Evolutionary conservation across 2,888 invertebrate species (phyloP), one percentile per base, ranked within the genome.

Genomic region (Sisyra terminalis): DNA sequence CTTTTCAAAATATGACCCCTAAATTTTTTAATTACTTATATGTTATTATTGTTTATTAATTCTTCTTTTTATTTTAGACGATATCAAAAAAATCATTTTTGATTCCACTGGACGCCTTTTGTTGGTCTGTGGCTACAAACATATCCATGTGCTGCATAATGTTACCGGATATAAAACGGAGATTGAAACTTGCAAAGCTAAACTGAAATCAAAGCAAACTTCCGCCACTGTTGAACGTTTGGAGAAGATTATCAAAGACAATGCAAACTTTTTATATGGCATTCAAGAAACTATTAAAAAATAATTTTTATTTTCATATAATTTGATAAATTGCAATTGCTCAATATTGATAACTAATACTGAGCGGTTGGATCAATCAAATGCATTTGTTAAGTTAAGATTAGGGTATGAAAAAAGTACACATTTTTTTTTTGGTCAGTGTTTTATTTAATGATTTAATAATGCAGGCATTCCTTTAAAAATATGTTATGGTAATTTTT

Each of bases 61-160:
- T n/a, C n/a, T n/a, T n/a, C n/a, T n/a, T n/a, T n/a, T n/a, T n/a
- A n/a, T n/a, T n/a, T n/a, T 66, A 85, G 86, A 75, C 48, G 58
- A 70, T 24, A 74, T 88, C 50, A 71, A 70, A 39, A 66, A 71
- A 46, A 61, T 92, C 51, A 60, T 69, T 47, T 90, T 89, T 57
- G 85, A 88, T 56, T 70, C 81, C 3, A 69, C 73, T 46, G 81
- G 83, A 15, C 78, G 79, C 55, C 81, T 76, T 55, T 54, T 89
- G 35, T 68, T 82, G 49, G 73, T 76, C 1, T 69, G 79, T 43
- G 86, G 85, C 10, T 86, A 86, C 50, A 76, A 74, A 48, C 78
- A 77, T 39, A 74, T 90, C 9, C 69, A 82, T 32, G 71, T 90
- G 41, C 76, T 89, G 53, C 78, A 83, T 57, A 92, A 90, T 53